Conservation (phyloP, 2,797 vertebrate genomes). For the Hippopotamyrus pictus region DNA sequence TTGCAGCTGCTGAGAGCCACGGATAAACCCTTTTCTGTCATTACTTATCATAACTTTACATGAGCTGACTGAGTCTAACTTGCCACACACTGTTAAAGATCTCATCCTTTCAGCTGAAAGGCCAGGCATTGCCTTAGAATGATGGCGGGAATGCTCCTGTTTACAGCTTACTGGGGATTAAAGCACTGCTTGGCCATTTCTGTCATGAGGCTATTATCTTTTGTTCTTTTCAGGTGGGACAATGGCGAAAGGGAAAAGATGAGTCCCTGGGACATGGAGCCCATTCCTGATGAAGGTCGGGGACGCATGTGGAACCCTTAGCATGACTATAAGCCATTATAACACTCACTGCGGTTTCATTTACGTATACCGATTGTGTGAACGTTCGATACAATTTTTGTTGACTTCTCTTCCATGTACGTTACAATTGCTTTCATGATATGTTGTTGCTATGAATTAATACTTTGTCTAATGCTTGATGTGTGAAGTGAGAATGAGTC, state of each 20-base stretch:
- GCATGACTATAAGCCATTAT: background rate
- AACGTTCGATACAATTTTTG: background rate
- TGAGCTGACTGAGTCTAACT: too few species aligned
- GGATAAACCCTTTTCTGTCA: background rate
- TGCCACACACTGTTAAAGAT: background rate
- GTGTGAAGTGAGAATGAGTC: background rate
- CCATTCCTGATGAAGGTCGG: constrained; percentile 21
- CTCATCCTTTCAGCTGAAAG: background rate
- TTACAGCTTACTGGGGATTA: background rate
- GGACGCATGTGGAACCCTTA: background rate
- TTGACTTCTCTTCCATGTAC: background rate
- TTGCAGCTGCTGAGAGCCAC: background rate
- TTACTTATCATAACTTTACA: background rate
- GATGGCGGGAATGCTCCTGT: background rate
- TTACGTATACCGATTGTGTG: background rate
- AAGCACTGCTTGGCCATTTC: background rate
- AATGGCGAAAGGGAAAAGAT: constrained; percentile 91
- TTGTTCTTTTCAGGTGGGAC: constrained; percentile 76
- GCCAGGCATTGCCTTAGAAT: background rate
- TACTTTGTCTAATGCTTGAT: background rate
- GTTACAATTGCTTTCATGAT: background rate
- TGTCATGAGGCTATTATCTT: background rate
- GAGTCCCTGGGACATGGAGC: constrained; percentile 78
- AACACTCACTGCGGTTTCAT: background rate
- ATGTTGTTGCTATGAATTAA: background rate